Evolutionary conservation across 2,797 vertebrate species (phyloP).

Genomic region (Liparis tanakae): DNA sequence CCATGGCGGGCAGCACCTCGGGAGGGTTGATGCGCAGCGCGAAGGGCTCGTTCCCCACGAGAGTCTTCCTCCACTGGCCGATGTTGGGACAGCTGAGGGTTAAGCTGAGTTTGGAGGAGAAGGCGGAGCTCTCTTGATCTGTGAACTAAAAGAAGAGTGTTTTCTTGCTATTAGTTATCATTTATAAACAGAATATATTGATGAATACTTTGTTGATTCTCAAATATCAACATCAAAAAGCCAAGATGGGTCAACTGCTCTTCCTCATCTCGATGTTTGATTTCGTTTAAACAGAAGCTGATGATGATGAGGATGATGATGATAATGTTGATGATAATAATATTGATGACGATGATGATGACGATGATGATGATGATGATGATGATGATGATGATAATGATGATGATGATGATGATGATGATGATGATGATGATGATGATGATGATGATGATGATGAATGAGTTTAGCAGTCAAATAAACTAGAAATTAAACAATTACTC

Average conservation of each 20-base stretch:
- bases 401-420: neutral
- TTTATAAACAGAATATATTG: neutral
- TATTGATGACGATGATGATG: no score
- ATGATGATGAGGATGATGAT: neutral
- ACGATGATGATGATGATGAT: neutral
- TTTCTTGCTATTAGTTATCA: neutral
- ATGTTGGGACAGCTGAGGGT: slow-evolving; percentile 90
- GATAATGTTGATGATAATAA: no score
- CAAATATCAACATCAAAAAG: neutral
- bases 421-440: neutral
- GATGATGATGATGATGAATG: neutral
- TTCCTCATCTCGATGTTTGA: neutral
- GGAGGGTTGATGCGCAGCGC: slow-evolving; percentile 87
- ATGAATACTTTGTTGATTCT: neutral
- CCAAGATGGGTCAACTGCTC: neutral
- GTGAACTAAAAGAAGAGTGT: slow-evolving; percentile 73
- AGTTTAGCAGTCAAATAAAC: neutral
- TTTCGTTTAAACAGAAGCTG: neutral
- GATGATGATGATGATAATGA: neutral
- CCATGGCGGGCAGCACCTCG: slow-evolving; percentile 83
- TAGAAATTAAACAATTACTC: neutral
- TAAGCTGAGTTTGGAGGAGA: slow-evolving; percentile 78
- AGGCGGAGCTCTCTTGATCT: slow-evolving; percentile 71
- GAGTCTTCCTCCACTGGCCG: slow-evolving; percentile 85
- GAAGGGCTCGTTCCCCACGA: slow-evolving; percentile 79